Evolutionary conservation across 2,113 vertebrate species (phyloP).

Genomic region (Tringa solitaria): DNA sequence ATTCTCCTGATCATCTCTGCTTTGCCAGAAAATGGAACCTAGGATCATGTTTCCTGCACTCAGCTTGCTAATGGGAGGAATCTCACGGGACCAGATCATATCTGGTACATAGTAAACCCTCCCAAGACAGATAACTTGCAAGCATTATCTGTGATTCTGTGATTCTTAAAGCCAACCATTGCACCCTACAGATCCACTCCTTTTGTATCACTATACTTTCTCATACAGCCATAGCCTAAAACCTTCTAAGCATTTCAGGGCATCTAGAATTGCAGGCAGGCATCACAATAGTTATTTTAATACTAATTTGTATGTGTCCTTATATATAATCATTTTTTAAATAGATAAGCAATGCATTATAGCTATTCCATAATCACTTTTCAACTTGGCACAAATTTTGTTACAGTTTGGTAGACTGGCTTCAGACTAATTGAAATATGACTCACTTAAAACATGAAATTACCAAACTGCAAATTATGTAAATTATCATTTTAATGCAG

Average conservation of each 20-base stretch:
- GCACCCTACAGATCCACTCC: not conserved
- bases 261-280: not conserved
- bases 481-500: not conserved
- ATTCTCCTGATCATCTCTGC: not conserved
- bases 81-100: not conserved
- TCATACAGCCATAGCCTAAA: not conserved
- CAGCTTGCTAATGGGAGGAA: not conserved
- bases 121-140: not conserved
- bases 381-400: not conserved
- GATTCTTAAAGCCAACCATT: not conserved
- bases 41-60: not conserved
- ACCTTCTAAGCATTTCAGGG: not conserved
- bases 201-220: not conserved
- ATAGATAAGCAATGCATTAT: not conserved
- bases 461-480: not conserved
- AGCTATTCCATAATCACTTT: not conserved
- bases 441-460: not conserved
- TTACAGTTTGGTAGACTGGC: not conserved
- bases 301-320: not conserved
- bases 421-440: not conserved
- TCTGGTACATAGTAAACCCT: not conserved
- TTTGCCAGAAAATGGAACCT: not conserved
- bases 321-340: not conserved
- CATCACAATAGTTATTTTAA: not conserved
- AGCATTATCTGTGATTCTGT: no score